These are phyloP conservation scores for Zelleria hepariella DNA, from an alignment of 2,888 invertebrate species.

Conservation along the genomic window DNA sequence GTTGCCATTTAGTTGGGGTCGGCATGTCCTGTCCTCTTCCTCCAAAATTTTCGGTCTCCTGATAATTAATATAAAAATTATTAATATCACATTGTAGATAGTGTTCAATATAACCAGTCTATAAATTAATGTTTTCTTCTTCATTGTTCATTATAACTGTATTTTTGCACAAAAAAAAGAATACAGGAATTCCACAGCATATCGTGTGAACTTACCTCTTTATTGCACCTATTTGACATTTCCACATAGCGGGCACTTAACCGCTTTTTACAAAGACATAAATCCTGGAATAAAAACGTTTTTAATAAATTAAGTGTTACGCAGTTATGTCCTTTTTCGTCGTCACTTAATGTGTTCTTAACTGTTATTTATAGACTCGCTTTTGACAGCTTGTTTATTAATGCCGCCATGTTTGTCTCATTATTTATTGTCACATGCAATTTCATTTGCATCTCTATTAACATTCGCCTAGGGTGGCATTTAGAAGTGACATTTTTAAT, in stretches of 20 bases:
- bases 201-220: not conserved
- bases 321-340: not conserved
- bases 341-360: not conserved
- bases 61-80: too few relatives aligned
- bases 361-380: not conserved
- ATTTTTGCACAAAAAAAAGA: not conserved
- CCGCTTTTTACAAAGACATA: not conserved
- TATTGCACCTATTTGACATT: not conserved
- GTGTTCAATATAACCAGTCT: too few relatives aligned
- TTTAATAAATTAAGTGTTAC: not conserved
- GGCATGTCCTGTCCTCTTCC: too few relatives aligned
- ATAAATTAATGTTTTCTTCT: too few relatives aligned
- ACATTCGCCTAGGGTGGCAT: not conserved
- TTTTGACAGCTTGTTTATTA: not conserved
- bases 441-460: not conserved
- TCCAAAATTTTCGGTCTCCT: too few relatives aligned
- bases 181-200: not conserved
- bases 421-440: not conserved
- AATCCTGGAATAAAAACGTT: not conserved
- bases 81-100: conserved; percentile 20
- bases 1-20: too few relatives aligned
- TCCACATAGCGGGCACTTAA: not conserved
- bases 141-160: too few relatives aligned
- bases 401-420: not conserved
- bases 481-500: not conserved